Conservation (phyloP, 2,888 invertebrate species). For the Chelonus formosanus region DNA sequence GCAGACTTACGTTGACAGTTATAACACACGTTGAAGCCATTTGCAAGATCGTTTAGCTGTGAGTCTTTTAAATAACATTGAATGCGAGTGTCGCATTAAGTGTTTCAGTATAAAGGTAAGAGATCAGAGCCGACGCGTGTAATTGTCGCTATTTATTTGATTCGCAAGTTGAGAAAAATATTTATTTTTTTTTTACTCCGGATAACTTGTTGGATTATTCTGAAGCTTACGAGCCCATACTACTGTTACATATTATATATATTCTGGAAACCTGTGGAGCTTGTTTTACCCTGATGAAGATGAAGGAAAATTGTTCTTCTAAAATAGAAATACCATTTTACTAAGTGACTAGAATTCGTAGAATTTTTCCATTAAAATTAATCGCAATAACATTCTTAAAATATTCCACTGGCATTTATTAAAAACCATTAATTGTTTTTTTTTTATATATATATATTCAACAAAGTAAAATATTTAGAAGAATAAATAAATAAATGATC, state of each 20-base stretch:
- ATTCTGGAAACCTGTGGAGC: slow-evolving; percentile 28
- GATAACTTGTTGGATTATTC: slow-evolving; percentile 3
- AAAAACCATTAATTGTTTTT: no score
- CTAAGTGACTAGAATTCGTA: neutral
- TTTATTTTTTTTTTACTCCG: neutral
- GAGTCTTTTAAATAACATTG: slow-evolving; percentile 53
- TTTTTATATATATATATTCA: slow-evolving; percentile 1
- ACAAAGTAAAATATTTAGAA: no score
- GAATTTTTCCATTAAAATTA: no score
- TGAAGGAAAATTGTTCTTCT: slow-evolving; percentile 1
- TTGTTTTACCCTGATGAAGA: slow-evolving; percentile 20
- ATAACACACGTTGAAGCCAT: slow-evolving; percentile 51
- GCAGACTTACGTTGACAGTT: slow-evolving; percentile 50
- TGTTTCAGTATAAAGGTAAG: slow-evolving; percentile 5
- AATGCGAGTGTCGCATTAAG: slow-evolving; percentile 14
- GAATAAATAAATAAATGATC: no score
- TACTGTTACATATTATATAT: no score
- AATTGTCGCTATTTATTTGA: slow-evolving; percentile 5
- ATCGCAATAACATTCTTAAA: no score
- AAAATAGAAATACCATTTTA: slow-evolving; percentile 6
- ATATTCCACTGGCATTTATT: no score
- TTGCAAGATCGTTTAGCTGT: slow-evolving; percentile 55
- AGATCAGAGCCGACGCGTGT: slow-evolving; percentile 17
- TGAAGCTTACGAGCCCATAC: no score
- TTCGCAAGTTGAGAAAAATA: neutral